Evolutionary conservation across 1,140 invertebrate species (phyloP).

Genomic region (Cherax destructor): DNA sequence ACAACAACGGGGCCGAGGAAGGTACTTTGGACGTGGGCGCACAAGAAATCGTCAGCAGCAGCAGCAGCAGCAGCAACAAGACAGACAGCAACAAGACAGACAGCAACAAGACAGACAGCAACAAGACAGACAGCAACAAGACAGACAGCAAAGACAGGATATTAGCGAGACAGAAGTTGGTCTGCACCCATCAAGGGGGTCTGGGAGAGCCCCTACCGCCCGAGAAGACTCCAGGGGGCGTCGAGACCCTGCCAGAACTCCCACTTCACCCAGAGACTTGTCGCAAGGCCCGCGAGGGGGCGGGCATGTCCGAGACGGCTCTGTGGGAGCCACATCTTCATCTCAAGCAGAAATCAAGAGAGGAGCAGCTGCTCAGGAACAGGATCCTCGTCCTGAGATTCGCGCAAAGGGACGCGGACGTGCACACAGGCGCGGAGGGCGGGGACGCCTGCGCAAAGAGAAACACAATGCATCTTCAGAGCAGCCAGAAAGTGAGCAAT

Average conservation of each 20-base stretch:
- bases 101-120: constrained; percentile 35
- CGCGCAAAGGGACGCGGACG: constrained; percentile 47
- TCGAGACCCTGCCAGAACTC: neutral
- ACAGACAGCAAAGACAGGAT: constrained; percentile 26
- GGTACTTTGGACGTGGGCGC: neutral
- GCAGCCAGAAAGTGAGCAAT: constrained; percentile 42
- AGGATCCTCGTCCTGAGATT: constrained; percentile 37
- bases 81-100: constrained; percentile 22
- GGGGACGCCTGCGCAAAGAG: constrained; percentile 54
- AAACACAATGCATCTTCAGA: constrained; percentile 37
- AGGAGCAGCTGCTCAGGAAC: constrained; percentile 25
- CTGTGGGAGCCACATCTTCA: constrained; percentile 1
- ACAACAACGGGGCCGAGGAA: constrained; percentile 11
- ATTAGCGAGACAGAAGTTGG: neutral
- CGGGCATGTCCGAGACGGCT: constrained; percentile 18
- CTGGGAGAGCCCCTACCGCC: neutral
- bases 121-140: constrained; percentile 21
- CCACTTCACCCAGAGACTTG: neutral
- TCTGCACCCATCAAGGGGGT: neutral
- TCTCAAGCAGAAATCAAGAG: constrained; percentile 10
- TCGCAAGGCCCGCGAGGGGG: neutral
- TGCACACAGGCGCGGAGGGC: constrained; percentile 36
- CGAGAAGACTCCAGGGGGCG: constrained; percentile 43
- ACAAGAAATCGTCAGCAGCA: constrained; percentile 30
- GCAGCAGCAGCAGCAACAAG: constrained; percentile 1